These are phyloP conservation scores for Stegostoma tigrinum DNA, from an alignment of 2,113 vertebrate genomes.

Conservation along the genomic window DNA sequence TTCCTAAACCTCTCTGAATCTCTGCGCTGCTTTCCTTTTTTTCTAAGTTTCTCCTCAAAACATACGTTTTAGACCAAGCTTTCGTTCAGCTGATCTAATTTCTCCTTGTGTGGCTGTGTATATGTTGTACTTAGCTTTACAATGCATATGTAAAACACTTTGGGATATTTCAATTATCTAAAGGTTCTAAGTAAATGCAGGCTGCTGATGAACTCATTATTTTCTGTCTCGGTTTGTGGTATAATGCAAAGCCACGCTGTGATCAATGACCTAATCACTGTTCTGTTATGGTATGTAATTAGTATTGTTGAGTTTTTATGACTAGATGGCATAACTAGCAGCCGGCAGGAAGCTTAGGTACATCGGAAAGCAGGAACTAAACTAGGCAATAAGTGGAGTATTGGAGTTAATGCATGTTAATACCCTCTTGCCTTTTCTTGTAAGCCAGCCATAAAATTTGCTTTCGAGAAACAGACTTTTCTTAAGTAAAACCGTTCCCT, in stretches of 20 bases:
- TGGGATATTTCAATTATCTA: neutral
- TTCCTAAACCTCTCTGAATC: neutral
- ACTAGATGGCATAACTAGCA: neutral
- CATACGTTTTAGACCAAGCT: neutral
- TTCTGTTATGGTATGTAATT: neutral
- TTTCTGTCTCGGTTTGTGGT: too few relatives aligned
- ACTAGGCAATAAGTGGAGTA: neutral
- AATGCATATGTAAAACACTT: neutral
- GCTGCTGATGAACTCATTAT: neutral
- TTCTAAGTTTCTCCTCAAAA: neutral
- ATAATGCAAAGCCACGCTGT: neutral
- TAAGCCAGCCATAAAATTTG: neutral
- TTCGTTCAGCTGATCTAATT: neutral
- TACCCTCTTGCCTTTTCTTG: neutral
- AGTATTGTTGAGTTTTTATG: neutral
- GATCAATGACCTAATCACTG: neutral
- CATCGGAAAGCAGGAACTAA: neutral
- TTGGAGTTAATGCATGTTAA: constrained; percentile 7
- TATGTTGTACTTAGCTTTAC: neutral
- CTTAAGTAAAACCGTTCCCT: neutral
- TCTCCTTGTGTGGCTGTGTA: neutral
- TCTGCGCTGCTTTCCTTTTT: neutral
- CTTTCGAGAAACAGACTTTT: neutral
- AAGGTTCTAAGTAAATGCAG: neutral
- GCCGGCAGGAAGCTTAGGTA: neutral